Conservation (phyloP, 2,888 invertebrate genomes). For the Drepana falcataria region DNA sequence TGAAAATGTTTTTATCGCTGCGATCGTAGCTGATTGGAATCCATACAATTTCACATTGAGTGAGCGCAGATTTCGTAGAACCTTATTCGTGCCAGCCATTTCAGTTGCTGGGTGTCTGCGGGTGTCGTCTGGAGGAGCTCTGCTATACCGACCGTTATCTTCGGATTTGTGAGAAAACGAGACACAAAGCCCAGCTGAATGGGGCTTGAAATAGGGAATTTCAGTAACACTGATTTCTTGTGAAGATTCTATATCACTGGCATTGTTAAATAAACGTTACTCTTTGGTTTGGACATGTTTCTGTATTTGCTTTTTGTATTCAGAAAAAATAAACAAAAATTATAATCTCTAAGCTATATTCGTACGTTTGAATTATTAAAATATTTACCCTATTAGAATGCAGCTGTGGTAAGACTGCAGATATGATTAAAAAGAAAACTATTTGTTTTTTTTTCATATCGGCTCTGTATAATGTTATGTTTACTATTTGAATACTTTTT, state of each 20-base stretch:
- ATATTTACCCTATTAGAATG: no score
- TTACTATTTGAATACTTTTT: no score
- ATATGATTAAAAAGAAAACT: no score
- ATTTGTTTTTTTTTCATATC: no score
- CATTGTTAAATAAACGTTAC: neutral
- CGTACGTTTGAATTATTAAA: no score
- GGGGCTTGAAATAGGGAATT: constrained; percentile 41
- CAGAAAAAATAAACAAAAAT: no score
- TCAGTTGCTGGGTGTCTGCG: constrained; percentile 17
- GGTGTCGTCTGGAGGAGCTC: constrained; percentile 27
- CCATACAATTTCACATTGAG: constrained; percentile 44
- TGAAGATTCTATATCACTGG: constrained; percentile 23
- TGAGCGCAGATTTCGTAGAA: constrained; percentile 38
- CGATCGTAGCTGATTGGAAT: constrained; percentile 27
- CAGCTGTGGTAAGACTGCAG: no score
- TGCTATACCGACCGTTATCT: constrained; percentile 41
- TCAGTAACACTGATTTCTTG: constrained; percentile 38
- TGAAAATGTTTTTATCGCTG: neutral
- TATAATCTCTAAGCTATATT: no score
- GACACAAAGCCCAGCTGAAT: constrained; percentile 51
- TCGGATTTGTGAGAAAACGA: constrained; percentile 55
- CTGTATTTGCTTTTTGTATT: no score
- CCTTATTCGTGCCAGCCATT: constrained; percentile 36
- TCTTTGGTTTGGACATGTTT: no score
- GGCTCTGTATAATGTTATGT: no score